Conservation (phyloP, 1,140 invertebrate genomes). For the Colletes latitarsis region DNA sequence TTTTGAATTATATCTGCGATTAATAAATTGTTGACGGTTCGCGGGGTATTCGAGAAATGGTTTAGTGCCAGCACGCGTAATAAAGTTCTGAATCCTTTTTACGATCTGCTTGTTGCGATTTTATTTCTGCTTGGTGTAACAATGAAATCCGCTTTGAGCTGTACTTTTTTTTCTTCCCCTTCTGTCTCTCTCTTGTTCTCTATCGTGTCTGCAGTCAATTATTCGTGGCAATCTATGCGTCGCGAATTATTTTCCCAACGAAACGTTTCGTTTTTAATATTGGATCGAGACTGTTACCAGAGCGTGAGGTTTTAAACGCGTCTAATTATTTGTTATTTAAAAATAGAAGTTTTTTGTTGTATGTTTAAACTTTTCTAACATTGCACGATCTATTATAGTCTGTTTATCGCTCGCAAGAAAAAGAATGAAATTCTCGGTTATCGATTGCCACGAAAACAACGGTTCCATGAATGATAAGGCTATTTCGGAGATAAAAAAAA, state of each 20-base stretch:
- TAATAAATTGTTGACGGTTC: slow-evolving; percentile 9
- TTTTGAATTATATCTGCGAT: too few species aligned
- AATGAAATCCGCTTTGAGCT: neutral
- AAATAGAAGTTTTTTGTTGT: too few species aligned
- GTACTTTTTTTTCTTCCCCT: neutral
- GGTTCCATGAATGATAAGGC: slow-evolving; percentile 12
- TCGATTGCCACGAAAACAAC: slow-evolving; percentile 1
- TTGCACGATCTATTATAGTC: too few species aligned
- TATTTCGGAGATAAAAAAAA: slow-evolving; percentile 48
- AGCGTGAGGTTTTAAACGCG: too few species aligned
- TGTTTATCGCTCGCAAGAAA: neutral
- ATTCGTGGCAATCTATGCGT: too few species aligned
- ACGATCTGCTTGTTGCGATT: neutral
- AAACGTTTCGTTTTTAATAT: neutral
- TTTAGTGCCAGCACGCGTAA: neutral
- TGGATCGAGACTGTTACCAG: too few species aligned
- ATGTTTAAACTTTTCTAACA: too few species aligned
- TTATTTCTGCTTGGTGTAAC: neutral
- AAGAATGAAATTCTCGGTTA: slow-evolving; percentile 5
- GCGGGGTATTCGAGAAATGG: neutral
- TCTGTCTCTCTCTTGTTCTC: too few species aligned
- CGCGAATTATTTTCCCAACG: neutral
- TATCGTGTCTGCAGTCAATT: too few species aligned
- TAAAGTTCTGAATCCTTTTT: slow-evolving; percentile 14
- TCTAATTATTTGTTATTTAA: neutral